Evolutionary conservation across 1,140 invertebrate genomes (phyloP).

Genomic region (Tribolium castaneum): DNA sequence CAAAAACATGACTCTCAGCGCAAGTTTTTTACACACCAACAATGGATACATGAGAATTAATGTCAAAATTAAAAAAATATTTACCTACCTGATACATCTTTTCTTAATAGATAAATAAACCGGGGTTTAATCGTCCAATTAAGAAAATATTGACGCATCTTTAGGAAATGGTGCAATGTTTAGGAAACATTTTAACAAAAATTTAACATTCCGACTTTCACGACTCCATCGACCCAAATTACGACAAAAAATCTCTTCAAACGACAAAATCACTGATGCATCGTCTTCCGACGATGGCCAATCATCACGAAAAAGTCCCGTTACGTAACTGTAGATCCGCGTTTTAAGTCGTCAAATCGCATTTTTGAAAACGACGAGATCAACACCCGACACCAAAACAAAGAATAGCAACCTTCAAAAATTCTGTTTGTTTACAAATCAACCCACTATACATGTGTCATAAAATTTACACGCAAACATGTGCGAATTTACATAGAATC

Average conservation of each 20-base stretch:
- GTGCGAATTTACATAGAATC: not conserved
- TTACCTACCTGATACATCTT: not conserved
- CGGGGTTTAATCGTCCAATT: not conserved
- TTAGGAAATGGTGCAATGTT: not conserved
- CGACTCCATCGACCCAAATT: no score
- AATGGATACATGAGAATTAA: not conserved
- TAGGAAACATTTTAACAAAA: not conserved
- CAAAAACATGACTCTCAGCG: not conserved
- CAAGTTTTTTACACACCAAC: not conserved
- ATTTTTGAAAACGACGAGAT: not conserved
- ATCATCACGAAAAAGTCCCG: not conserved
- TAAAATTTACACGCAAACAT: not conserved
- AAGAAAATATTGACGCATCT: slow-evolving; percentile 8
- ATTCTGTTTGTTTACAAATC: not conserved
- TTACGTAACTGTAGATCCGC: slow-evolving; percentile 22
- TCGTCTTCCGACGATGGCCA: not conserved
- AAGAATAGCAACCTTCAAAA: not conserved
- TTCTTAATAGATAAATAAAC: no score
- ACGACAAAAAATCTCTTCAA: not conserved
- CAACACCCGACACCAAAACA: not conserved
- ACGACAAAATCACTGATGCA: not conserved
- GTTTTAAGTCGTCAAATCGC: not conserved
- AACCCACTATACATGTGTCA: not conserved
- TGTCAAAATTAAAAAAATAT: not conserved
- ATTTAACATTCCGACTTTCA: not conserved